Evolutionary conservation across 1,140 invertebrate genomes (phyloP), one percentile per base, ranked within the genome.

Genomic region (Tyrophagus putrescentiae): DNA sequence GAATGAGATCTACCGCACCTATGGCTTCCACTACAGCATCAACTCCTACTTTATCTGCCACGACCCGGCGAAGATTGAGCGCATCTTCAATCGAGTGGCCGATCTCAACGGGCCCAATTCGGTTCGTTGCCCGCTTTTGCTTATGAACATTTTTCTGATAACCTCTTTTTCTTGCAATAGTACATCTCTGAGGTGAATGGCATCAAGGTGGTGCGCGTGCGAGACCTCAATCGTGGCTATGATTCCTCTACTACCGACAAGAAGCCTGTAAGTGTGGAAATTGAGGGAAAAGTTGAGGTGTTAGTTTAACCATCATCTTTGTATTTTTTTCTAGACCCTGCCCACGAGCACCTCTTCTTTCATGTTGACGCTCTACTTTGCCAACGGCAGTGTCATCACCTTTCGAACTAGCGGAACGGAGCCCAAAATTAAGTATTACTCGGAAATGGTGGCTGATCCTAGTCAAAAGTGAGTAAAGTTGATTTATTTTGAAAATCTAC

Each of bases 371-470:
- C 94, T 98, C 70, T 80, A 79, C 16, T 94, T 97, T 71, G 76
- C 79, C 48, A 92, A 90, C 74, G 91, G 88, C 2, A 78, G 87
- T 62, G 80, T 86, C 7, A 77, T 84, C 0, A 97, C 91, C 0
- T 72, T 98, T 7, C 79, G 96, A 64, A 95, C 93, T 0, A 96
- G 91, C 75, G 96, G 96, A 21, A 99, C 96, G 0, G 96, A 99
- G 72, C 95, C 95, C 18, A 99, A 99, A 75, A 80, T 97, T 60
- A 97, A 97, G 75, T 97, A 95, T 72, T 98, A 98, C 72, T 86
- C 87, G 0, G 94, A 98, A 75, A 76, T 93, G 42, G 83, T 84
- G 65, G 82, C 82, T 65, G 69, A 76, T 18, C 81, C 83, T 1
- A 74, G 76, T 39, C 71, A 81, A 64, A 74, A 72, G 81, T 82